These are phyloP conservation scores for Halichoeres trimaculatus DNA, from an alignment of 2,113 vertebrate genomes.

Conservation along the genomic window DNA sequence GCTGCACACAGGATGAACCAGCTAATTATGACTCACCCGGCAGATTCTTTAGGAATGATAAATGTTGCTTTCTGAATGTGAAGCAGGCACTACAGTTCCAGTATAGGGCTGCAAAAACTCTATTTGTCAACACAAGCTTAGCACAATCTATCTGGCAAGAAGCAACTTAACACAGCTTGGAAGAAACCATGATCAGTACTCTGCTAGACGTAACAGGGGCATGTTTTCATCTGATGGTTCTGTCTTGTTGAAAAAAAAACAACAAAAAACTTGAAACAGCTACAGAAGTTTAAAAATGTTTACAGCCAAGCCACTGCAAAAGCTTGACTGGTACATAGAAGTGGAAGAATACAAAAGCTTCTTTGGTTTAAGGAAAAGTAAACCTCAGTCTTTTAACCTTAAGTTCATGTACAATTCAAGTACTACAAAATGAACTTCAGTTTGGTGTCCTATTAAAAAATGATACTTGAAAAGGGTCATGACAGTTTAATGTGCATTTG, in stretches of 20 bases:
- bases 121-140: neutral
- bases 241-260: no score
- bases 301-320: neutral
- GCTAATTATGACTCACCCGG: constrained; percentile 9
- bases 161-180: neutral
- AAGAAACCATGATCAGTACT: neutral
- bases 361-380: no score
- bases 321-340: neutral
- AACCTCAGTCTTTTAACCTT: no score
- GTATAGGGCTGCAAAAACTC: neutral
- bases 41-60: constrained; percentile 5
- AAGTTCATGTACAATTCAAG: no score
- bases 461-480: no score
- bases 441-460: no score
- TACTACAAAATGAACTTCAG: no score
- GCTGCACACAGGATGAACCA: constrained; percentile 15
- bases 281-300: neutral
- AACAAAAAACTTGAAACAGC: no score
- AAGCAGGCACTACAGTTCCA: neutral
- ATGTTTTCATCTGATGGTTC: no score
- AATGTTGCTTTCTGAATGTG: constrained; percentile 7
- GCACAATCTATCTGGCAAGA: constrained; percentile 7
- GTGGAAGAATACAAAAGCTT: no score
- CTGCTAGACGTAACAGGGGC: no score
- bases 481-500: no score